Conservation (phyloP, 2,888 invertebrate genomes). For the Apodemia zela region DNA sequence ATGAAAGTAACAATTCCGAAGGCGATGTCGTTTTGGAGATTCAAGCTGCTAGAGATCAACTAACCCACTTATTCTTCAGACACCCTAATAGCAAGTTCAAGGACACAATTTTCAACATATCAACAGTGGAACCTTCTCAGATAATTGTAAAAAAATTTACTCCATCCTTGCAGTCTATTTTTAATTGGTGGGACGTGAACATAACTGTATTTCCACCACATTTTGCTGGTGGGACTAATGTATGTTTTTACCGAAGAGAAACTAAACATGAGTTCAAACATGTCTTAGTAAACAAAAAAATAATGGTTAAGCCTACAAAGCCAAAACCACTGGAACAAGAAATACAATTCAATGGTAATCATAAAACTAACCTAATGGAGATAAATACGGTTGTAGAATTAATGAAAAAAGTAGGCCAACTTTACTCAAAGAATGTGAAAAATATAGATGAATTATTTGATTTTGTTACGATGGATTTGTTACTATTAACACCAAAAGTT, state of each 20-base stretch:
- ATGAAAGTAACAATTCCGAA: conserved; percentile 20
- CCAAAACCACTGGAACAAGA: conserved; percentile 25
- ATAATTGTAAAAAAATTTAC: conserved; percentile 28
- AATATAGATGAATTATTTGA: conserved; percentile 23
- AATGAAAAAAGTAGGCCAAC: conserved; percentile 8
- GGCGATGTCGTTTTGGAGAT: conserved; percentile 45
- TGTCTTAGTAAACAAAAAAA: conserved; percentile 41
- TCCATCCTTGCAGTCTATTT: conserved; percentile 36
- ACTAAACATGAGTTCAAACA: conserved; percentile 39
- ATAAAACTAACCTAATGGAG: background rate
- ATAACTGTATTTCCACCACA: conserved; percentile 32
- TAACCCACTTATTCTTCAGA: conserved; percentile 45
- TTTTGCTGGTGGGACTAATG: conserved; percentile 13
- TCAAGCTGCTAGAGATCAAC: conserved; percentile 42
- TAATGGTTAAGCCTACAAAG: conserved; percentile 21
- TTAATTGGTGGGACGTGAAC: conserved; percentile 44
- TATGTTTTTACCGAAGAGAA: conserved; percentile 35
- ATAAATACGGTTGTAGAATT: conserved; percentile 15
- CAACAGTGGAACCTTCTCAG: conserved; percentile 30
- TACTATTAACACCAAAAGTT: conserved; percentile 24
- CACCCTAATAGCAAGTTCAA: conserved; percentile 37
- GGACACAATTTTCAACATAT: conserved; percentile 47
- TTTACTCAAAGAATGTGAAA: background rate
- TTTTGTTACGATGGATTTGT: conserved; percentile 27
- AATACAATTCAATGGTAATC: conserved; percentile 25